phyloP scores from a whole-genome alignment of 2,797 vertebrate genomes.

The Percopsis omiscomaycus region DNA sequence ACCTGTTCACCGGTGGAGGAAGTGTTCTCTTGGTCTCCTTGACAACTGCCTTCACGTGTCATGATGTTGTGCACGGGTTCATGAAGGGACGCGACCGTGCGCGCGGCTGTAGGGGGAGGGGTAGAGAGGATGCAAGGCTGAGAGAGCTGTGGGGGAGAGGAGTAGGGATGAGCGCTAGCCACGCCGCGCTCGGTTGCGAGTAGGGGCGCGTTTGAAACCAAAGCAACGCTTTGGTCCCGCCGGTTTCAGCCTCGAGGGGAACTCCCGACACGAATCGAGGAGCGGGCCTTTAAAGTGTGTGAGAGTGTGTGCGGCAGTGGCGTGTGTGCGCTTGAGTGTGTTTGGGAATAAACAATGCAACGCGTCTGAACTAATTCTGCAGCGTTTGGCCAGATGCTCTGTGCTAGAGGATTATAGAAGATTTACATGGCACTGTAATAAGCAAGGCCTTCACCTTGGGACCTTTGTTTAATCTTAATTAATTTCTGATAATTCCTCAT shows the following conservation, averaged over 20 bases:
- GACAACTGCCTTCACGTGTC: neutral
- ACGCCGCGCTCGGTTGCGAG: too few relatives aligned
- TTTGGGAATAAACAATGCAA: constrained; percentile 1
- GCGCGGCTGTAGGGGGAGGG: neutral
- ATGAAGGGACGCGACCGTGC: too few relatives aligned
- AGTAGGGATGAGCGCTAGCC: too few relatives aligned
- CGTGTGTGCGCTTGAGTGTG: neutral
- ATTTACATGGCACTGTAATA: constrained; percentile 74
- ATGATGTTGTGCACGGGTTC: neutral
- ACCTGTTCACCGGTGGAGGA: constrained; percentile 49
- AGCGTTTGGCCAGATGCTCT: constrained; percentile 53
- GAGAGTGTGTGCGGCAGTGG: neutral
- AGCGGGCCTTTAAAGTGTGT: neutral
- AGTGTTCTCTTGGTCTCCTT: constrained; percentile 4
- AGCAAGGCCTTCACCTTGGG: constrained; percentile 73
- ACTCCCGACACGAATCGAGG: too few relatives aligned
- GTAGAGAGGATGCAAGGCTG: neutral
- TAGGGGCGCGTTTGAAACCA: too few relatives aligned
- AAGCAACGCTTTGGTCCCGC: too few relatives aligned
- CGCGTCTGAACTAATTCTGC: constrained; percentile 31
- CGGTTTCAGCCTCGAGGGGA: too few relatives aligned
- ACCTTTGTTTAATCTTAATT: constrained; percentile 77
- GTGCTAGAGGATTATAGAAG: constrained; percentile 70
- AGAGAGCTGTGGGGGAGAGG: too few relatives aligned
- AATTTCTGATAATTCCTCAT: constrained; percentile 78